Conservation (phyloP, 2,113 vertebrate species). For the Hypocryptadius cinnamomeus region DNA sequence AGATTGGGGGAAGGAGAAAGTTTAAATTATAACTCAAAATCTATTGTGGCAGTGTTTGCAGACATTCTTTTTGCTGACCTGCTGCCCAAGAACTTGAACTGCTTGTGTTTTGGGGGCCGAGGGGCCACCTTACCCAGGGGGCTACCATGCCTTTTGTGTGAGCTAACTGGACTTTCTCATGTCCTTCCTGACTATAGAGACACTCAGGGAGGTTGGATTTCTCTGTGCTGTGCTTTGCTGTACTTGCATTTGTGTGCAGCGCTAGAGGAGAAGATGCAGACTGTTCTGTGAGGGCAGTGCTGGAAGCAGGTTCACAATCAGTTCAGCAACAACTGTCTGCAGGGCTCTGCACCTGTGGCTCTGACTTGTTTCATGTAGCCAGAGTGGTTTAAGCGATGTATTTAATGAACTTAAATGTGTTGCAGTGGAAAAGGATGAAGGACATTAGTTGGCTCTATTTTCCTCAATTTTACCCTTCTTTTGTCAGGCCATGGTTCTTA, state of each 20-base stretch:
- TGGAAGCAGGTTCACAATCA: background rate
- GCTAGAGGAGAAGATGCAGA: background rate
- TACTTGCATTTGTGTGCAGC: background rate
- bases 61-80: background rate
- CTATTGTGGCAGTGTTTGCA: background rate
- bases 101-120: accelerated
- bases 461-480: background rate
- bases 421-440: background rate
- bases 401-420: background rate
- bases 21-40: background rate
- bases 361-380: background rate
- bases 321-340: background rate
- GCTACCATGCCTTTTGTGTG: background rate
- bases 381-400: background rate
- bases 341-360: background rate
- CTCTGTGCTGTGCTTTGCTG: background rate
- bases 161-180: background rate
- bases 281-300: background rate
- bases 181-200: background rate
- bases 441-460: background rate
- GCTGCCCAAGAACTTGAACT: background rate
- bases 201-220: background rate
- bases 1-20: background rate
- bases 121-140: background rate
- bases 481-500: background rate